Conservation (phyloP, 2,888 invertebrate genomes). For the Crepidodera aurea region DNA sequence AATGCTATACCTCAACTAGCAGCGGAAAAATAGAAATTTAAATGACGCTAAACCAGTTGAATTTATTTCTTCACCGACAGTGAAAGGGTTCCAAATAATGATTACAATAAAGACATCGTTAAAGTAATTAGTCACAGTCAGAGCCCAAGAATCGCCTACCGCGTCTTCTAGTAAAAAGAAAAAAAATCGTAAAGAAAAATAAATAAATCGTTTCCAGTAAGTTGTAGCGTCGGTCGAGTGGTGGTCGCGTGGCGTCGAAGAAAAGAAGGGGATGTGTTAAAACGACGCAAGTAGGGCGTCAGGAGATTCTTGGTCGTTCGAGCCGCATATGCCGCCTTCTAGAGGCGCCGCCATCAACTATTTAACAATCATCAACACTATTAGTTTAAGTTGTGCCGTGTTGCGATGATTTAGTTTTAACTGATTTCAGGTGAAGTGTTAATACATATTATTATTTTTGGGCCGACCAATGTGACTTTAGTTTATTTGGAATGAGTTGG, state of each 20-base stretch:
- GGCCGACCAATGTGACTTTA: neutral
- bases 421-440: slow-evolving; percentile 17
- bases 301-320: slow-evolving; percentile 44
- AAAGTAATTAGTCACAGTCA: slow-evolving; percentile 15
- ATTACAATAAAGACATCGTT: neutral
- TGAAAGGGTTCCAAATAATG: neutral
- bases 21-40: too few relatives aligned
- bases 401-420: slow-evolving; percentile 43
- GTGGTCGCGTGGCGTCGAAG: slow-evolving; percentile 32
- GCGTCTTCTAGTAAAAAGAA: neutral
- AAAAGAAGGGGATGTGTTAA: slow-evolving; percentile 41
- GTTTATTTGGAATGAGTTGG: neutral
- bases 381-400: slow-evolving; percentile 43
- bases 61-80: too few relatives aligned
- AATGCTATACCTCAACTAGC: too few relatives aligned
- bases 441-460: neutral
- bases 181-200: slow-evolving; percentile 7
- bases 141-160: neutral
- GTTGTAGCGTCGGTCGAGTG: slow-evolving; percentile 13
- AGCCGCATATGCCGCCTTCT: slow-evolving; percentile 45
- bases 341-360: slow-evolving; percentile 47
- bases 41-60: too few relatives aligned
- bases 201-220: slow-evolving; percentile 1
- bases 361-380: slow-evolving; percentile 42
- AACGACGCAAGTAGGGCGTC: slow-evolving; percentile 50